phyloP scores from a whole-genome alignment of 2,113 vertebrate genomes.

The Syrrhaptes paradoxus region DNA sequence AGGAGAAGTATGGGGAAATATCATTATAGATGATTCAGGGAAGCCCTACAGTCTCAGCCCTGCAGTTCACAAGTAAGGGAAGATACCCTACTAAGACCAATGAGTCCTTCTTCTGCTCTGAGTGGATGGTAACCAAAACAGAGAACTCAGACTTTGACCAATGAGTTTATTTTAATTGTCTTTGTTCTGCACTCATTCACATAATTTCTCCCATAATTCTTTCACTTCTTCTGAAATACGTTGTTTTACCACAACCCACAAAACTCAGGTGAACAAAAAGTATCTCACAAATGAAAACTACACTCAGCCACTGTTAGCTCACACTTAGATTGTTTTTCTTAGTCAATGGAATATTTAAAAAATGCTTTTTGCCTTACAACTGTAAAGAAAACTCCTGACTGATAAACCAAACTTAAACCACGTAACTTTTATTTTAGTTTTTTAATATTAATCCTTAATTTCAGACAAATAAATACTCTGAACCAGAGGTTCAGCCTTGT shows the following conservation, averaged over 20 bases:
- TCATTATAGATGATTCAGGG: neutral
- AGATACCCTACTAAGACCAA: neutral
- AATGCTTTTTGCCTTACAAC: constrained; percentile 13
- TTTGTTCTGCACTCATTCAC: neutral
- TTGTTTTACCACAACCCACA: neutral
- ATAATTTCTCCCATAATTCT: neutral
- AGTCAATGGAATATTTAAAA: neutral
- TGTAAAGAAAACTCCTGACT: neutral
- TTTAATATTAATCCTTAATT: constrained; percentile 22
- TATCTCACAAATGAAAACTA: neutral
- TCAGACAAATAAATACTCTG: constrained; percentile 6
- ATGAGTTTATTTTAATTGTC: constrained; percentile 23
- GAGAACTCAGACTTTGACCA: constrained; percentile 16
- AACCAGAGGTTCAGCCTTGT: neutral
- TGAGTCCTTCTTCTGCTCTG: neutral
- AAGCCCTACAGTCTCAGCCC: neutral
- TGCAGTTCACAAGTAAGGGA: neutral
- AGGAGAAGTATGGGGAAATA: neutral
- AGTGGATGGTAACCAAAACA: neutral
- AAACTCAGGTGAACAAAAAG: constrained; percentile 2
- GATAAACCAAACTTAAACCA: neutral
- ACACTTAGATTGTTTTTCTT: neutral
- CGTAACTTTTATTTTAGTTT: neutral
- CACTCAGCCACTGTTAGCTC: neutral
- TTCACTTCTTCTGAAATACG: neutral